Evolutionary conservation across 2,113 vertebrate species (phyloP), one percentile per base, ranked within the genome.

Genomic region (Passer montanus): DNA sequence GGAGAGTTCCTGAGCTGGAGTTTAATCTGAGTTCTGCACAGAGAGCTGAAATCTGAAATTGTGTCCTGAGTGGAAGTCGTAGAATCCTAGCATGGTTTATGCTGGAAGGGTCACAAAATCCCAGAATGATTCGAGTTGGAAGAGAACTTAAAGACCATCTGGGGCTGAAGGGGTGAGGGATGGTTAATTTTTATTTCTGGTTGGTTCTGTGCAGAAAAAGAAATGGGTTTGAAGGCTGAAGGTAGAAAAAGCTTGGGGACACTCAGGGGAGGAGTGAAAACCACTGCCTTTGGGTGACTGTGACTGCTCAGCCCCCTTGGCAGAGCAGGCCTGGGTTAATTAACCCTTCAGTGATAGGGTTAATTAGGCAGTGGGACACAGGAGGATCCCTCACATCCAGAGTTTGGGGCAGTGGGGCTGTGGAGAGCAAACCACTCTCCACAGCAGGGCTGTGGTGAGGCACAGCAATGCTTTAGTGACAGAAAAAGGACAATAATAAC

Each of bases 261-360:
- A 9, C 13, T 75, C 5, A 2, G 14, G 6, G 10, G 11, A 74
- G 46, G 44, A 78, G 56, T 13, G 33, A 39, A 59, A 55, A 15
- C 37, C 66, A 1, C 52, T 44, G 50, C 23, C 30, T 64, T 63
- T 23, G 58, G 23, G 49, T 35, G 44, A 3, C 20, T 52, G 30
- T 6, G 41, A 3, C 23, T 75, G 10, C 46, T 52, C 35, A 37
- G 26, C 15, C 26, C 7, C 77, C 56, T 53, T 43, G 47, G 77
- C 63, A 47, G 43, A 80, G 23, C 41, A 47, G 41, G 31, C 35
- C 50, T 75, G 62, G 41, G 5, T 72, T 85, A 20, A 2, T 11
- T 7, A 4, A 1, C 1, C 26, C 43, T 55, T 39, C 49, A 44
- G 35, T 1, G 14, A 6, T 50, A 2, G 58, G 47, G 15, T 28